A percentile compares a stretch with the other conserved stretches of the same genome.
Evolutionary conservation across 1,140 invertebrate genomes (phyloP).

Genomic region (Platyura marginata): DNA sequence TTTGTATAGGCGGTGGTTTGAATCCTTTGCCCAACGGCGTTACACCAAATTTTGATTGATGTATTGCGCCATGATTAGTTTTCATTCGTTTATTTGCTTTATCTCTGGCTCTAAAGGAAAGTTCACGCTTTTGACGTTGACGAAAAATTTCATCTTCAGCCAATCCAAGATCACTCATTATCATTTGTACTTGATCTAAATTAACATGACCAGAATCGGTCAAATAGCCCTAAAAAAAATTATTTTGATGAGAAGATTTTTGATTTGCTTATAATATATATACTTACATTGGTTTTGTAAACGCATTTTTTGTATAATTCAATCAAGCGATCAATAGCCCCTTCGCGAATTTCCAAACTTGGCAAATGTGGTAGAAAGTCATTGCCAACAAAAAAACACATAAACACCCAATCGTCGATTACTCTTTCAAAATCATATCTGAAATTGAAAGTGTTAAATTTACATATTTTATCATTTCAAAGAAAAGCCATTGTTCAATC

Average conservation of each 20-base stretch:
- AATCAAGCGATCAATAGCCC: conserved; percentile 89
- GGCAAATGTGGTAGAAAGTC: conserved; percentile 98
- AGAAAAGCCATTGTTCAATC: too few species aligned
- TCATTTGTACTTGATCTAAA: conserved; percentile 81
- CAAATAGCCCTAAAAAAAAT: conserved; percentile 61
- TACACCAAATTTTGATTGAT: conserved; percentile 54
- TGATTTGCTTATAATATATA: background rate
- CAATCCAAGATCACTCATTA: conserved; percentile 82
- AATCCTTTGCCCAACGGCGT: conserved; percentile 27
- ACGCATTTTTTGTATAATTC: conserved; percentile 90
- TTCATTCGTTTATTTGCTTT: conserved; percentile 41
- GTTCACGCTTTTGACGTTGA: conserved; percentile 69
- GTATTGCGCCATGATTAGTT: conserved; percentile 42
- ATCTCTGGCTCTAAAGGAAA: conserved; percentile 58
- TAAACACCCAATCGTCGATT: conserved; percentile 98
- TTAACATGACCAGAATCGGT: conserved; percentile 90
- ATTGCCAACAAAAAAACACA: conserved; percentile 99
- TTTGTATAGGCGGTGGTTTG: conserved; percentile 28
- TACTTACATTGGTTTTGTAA: conserved; percentile 65
- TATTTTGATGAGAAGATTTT: conserved; percentile 1
- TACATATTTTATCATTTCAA: background rate
- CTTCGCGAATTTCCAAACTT: conserved; percentile 94
- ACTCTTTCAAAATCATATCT: conserved; percentile 72
- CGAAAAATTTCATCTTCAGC: conserved; percentile 98
- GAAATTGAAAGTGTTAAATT: background rate